A percentile compares a stretch with the other conserved stretches of the same genome.
Evolutionary conservation across 2,797 vertebrate genomes (phyloP).

Genomic region (Lagocephalus sceleratus): DNA sequence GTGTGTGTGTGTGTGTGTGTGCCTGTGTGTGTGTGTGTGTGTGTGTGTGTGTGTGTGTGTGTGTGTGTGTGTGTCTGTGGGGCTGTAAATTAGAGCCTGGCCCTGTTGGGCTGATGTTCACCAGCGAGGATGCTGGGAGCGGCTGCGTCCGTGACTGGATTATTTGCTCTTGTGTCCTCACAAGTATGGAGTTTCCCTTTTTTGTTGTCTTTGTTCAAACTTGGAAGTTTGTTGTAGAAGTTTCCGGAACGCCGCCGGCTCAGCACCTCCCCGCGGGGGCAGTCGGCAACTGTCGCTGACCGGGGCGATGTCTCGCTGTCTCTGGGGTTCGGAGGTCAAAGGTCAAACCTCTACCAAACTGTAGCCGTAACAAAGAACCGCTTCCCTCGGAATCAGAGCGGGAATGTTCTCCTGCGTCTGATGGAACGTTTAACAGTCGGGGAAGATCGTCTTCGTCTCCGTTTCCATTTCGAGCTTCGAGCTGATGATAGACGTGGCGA

Average conservation of each 20-base stretch:
- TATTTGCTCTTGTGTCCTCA: conserved; percentile 31
- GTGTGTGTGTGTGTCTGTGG: conserved; percentile 37
- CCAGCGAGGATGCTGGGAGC: conserved; percentile 51
- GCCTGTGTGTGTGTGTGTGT: conserved; percentile 42
- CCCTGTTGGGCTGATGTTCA: conserved; percentile 62
- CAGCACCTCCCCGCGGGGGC: too few relatives aligned
- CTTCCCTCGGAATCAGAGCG: too few relatives aligned
- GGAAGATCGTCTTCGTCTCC: too few relatives aligned
- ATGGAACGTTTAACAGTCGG: too few relatives aligned
- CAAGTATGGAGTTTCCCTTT: conserved; percentile 25
- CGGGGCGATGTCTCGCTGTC: too few relatives aligned
- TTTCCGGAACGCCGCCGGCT: too few relatives aligned
- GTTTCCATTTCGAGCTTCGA: conserved; percentile 37
- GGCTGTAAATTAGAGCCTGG: conserved; percentile 62
- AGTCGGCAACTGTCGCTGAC: too few relatives aligned
- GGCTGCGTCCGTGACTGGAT: conserved; percentile 40
- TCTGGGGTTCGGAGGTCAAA: too few relatives aligned
- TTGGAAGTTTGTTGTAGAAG: conserved; percentile 1
- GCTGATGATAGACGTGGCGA: too few relatives aligned
- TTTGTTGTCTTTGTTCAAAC: too few relatives aligned
- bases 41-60: conserved; percentile 44
- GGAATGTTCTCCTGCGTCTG: background rate
- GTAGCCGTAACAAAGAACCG: too few relatives aligned
- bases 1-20: conserved; percentile 36
- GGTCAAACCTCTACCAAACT: too few relatives aligned